A percentile compares a stretch with the other conserved stretches of the same genome.
Conservation (phyloP, 2,113 vertebrate genomes). For the Emydura subglobosa region DNA sequence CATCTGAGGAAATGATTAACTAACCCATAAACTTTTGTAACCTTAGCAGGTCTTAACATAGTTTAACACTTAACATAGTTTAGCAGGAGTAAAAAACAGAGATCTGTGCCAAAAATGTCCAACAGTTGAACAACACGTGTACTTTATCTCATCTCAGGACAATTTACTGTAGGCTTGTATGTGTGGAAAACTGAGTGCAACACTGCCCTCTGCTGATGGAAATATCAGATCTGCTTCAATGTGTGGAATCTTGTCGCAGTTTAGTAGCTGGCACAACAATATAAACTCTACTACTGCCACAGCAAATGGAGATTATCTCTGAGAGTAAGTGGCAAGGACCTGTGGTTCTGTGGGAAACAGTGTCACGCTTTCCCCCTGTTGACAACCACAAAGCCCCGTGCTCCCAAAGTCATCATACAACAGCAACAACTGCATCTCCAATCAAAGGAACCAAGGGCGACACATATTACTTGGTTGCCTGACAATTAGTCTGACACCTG, state of each 20-base stretch:
- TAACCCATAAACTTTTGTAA: slow-evolving; percentile 37
- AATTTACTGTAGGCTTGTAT: fast-evolving
- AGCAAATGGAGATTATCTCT: neutral
- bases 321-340: neutral
- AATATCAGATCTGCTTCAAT: neutral
- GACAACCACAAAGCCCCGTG: neutral
- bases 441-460: neutral
- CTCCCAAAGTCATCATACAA: neutral
- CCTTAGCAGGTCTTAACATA: neutral
- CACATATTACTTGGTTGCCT: neutral
- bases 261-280: neutral
- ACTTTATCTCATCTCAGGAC: neutral
- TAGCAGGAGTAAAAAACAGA: slow-evolving; percentile 55
- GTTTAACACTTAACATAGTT: neutral
- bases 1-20: slow-evolving; percentile 74
- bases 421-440: neutral
- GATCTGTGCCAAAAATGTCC: slow-evolving; percentile 25
- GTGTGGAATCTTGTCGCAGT: fast-evolving
- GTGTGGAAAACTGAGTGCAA: neutral
- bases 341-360: neutral
- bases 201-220: slow-evolving; percentile 61
- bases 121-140: neutral
- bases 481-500: neutral
- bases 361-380: neutral
- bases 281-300: neutral